phyloP scores from a whole-genome alignment of 2,888 invertebrate species.

The Chrysina gloriosa region DNA sequence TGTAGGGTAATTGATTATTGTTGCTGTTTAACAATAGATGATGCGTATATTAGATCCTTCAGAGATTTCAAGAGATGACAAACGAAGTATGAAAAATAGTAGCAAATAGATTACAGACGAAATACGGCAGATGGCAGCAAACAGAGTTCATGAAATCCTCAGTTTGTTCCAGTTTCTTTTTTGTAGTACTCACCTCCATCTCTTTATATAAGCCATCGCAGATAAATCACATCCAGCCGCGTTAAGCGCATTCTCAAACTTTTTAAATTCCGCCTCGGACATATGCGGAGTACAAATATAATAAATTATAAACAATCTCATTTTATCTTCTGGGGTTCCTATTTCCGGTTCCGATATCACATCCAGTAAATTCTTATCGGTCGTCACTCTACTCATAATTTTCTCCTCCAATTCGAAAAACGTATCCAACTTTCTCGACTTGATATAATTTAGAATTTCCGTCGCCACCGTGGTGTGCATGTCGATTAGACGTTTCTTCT shows the following conservation, averaged over 20 bases:
- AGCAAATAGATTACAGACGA: too few relatives aligned
- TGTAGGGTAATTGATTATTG: slow-evolving; percentile 59
- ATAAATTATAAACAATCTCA: slow-evolving; percentile 92
- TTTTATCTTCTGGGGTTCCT: slow-evolving; percentile 91
- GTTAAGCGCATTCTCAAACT: slow-evolving; percentile 81
- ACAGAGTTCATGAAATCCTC: too few relatives aligned
- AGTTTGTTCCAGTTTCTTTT: background rate
- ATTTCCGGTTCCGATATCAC: slow-evolving; percentile 87
- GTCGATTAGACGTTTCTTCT: slow-evolving; percentile 96
- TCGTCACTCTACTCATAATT: slow-evolving; percentile 88
- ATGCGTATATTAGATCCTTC: too few relatives aligned
- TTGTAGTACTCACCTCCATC: slow-evolving; percentile 86
- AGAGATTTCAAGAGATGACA: too few relatives aligned
- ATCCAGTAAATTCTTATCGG: slow-evolving; percentile 89
- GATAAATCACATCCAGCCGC: slow-evolving; percentile 88
- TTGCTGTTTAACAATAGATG: too few relatives aligned
- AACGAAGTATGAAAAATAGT: too few relatives aligned
- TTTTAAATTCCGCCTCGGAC: slow-evolving; percentile 85
- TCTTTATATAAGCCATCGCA: slow-evolving; percentile 87
- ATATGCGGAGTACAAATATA: slow-evolving; percentile 87
- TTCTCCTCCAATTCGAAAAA: slow-evolving; percentile 99
- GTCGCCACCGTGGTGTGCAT: slow-evolving; percentile 99
- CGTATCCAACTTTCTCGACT: slow-evolving; percentile 91
- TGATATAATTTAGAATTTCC: slow-evolving; percentile 84
- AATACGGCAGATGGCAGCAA: too few relatives aligned